These are phyloP conservation scores for Penaeus vannamei DNA, from an alignment of 1,140 invertebrate genomes.

Conservation along the genomic window DNA sequence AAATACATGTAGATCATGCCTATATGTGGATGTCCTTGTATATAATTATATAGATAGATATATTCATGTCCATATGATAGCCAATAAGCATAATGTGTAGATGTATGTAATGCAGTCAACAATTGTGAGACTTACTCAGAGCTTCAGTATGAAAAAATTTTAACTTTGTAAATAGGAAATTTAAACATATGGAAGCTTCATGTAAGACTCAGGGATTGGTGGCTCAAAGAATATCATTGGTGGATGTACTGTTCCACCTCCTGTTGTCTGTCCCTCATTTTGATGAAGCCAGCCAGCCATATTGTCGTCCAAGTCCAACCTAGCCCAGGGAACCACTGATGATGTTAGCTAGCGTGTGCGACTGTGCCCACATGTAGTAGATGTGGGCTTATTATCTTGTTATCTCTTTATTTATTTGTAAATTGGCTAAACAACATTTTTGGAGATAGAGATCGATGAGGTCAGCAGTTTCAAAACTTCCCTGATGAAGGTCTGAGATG, in stretches of 20 bases:
- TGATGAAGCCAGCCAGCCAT: conserved; percentile 50
- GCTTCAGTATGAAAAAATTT: conserved; percentile 52
- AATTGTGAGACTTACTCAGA: conserved; percentile 55
- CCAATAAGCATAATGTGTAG: conserved; percentile 38
- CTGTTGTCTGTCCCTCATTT: conserved; percentile 46
- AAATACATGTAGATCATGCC: conserved; percentile 62
- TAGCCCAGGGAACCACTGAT: conserved; percentile 50
- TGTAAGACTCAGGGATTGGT: conserved; percentile 52
- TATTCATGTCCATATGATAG: conserved; percentile 64
- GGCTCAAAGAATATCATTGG: conserved; percentile 41
- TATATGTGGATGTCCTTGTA: conserved; percentile 58
- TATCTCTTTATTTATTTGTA: conserved; percentile 37
- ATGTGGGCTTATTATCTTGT: conserved; percentile 1
- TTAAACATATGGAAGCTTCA: conserved; percentile 50
- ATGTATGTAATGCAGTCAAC: conserved; percentile 50
- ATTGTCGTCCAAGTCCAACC: conserved; percentile 46
- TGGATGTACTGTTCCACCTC: conserved; percentile 11
- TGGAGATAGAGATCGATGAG: conserved; percentile 10
- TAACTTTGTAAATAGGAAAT: conserved; percentile 53
- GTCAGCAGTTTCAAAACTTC: neutral
- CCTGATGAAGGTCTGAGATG: conserved; percentile 18
- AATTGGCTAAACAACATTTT: conserved; percentile 28
- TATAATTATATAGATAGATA: conserved; percentile 62
- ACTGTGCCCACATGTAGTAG: conserved; percentile 29
- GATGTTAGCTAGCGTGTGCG: conserved; percentile 29